Base-by-base conservation (phyloP, 2,888 invertebrate species). In the Arrhopalites spinosus region DNA sequence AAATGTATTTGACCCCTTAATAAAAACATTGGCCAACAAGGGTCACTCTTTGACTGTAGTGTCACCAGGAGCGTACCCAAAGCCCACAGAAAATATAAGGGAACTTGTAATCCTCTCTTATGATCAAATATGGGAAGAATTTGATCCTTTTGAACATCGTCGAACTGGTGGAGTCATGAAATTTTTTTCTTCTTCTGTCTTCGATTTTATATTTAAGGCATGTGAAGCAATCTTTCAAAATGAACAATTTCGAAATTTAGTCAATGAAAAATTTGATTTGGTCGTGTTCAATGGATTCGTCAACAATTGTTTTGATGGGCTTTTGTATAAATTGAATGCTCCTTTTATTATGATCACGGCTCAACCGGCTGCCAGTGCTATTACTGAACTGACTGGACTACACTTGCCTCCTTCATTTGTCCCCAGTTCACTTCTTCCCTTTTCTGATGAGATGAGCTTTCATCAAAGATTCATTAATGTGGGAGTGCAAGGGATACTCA, bases 361-460 rank as follows among this genome's bases (percentile, higher is more conserved):
- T 17, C 56, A 74, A 68, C n/a, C n/a, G n/a, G 72, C 79, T 15
- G 27, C 70, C 17, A 2, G 1, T 7, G 30, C 61, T 2, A 70
- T 69, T 0, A 43, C 43, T 36, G 47, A 64, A 29, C 20, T 63
- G 23, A 69, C 63, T 29, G 69, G 63, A 15, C 69, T 75, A 15
- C 11, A 43, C 23, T 17, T n/a, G 20, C 75, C 71, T 15, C 17
- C 53, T 0, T 75, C 75, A 2, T 75, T 75, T 25, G 71, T 75
- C n/a, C 90, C 93, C 0, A 87, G 92, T 50, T 91, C 93, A 0
- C 90, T 91, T 83, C 86, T 93, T 81, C 1, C 29, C 2, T 68
- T 13, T 45, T 56, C 61, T 23, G 61, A 76, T 30, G 43, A 23
- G 5, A 76, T 76, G 76, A 73, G 29, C 27, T 76, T 76, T 30